phyloP scores from a whole-genome alignment of 2,888 invertebrate species.

The Hemithea aestivaria region DNA sequence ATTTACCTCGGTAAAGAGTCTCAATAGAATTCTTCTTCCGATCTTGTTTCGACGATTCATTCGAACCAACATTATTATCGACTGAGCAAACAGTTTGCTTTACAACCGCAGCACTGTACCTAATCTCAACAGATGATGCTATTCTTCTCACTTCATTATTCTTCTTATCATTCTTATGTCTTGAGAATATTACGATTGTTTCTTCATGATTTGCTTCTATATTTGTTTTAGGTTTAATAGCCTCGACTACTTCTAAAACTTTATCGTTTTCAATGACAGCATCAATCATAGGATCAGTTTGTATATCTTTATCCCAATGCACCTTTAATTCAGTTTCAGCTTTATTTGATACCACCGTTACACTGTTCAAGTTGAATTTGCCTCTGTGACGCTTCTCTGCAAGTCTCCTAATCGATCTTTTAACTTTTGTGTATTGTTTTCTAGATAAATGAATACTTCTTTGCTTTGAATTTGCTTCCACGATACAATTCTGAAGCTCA shows the following conservation, averaged over 20 bases:
- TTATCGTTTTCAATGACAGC: slow-evolving; percentile 3
- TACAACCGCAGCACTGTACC: slow-evolving; percentile 38
- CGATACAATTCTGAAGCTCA: slow-evolving; percentile 38
- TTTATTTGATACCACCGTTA: slow-evolving; percentile 34
- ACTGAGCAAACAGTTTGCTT: slow-evolving; percentile 44
- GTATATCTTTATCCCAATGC: slow-evolving; percentile 25
- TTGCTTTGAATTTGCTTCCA: slow-evolving; percentile 47
- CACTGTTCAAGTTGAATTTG: slow-evolving; percentile 23
- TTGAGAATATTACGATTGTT: slow-evolving; percentile 17
- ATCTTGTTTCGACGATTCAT: too few relatives aligned
- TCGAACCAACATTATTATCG: slow-evolving; percentile 35
- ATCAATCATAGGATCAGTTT: slow-evolving; percentile 23
- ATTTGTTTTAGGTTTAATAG: slow-evolving; percentile 1
- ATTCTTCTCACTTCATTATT: slow-evolving; percentile 29
- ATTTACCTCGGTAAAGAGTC: too few relatives aligned
- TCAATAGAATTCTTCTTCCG: too few relatives aligned
- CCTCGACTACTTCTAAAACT: not conserved
- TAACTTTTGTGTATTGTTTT: slow-evolving; percentile 59
- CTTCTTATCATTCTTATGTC: slow-evolving; percentile 9
- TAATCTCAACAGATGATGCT: slow-evolving; percentile 49
- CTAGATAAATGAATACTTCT: slow-evolving; percentile 51
- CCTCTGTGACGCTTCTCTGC: slow-evolving; percentile 20
- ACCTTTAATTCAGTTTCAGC: slow-evolving; percentile 10
- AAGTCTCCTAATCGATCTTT: slow-evolving; percentile 45
- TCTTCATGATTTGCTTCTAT: slow-evolving; percentile 5